phyloP scores from a whole-genome alignment of 2,797 vertebrate species.

The Sebastes iracundus region DNA sequence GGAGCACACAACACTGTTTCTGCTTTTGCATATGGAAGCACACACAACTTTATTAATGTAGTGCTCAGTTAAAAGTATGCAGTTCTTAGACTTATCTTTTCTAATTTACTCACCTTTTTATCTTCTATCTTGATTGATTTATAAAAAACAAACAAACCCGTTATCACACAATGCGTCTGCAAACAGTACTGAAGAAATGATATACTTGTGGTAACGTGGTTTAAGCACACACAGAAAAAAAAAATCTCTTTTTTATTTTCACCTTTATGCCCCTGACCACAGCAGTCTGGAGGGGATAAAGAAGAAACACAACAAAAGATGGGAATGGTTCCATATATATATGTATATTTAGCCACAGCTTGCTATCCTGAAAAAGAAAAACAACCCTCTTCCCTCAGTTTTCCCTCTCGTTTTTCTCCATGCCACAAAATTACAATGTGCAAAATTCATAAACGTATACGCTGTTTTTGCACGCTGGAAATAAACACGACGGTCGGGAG shows the following conservation, averaged over 20 bases:
- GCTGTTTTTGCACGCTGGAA: conserved; percentile 79
- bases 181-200: not conserved
- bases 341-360: conserved; percentile 39
- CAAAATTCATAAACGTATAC: conserved; percentile 77
- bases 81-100: not conserved
- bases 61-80: not conserved
- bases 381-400: conserved; percentile 68
- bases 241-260: not conserved
- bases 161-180: not conserved
- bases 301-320: conserved; percentile 46
- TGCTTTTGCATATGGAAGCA: not conserved
- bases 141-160: not conserved
- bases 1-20: not conserved
- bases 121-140: not conserved
- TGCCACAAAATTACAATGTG: conserved; percentile 86
- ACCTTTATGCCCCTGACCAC: conserved; percentile 34
- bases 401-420: conserved; percentile 75
- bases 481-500: conserved; percentile 72
- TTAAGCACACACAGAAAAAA: not conserved
- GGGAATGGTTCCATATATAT: conserved; percentile 45
- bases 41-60: not conserved
- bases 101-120: not conserved
- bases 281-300: conserved; percentile 1
- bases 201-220: conserved; percentile 14
- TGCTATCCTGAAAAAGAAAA: conserved; percentile 70